Percentiles rank a stretch among this genome's conserved stretches.
Conservation (phyloP, 2,888 invertebrate genomes). For the Argynnis bischoffii region DNA sequence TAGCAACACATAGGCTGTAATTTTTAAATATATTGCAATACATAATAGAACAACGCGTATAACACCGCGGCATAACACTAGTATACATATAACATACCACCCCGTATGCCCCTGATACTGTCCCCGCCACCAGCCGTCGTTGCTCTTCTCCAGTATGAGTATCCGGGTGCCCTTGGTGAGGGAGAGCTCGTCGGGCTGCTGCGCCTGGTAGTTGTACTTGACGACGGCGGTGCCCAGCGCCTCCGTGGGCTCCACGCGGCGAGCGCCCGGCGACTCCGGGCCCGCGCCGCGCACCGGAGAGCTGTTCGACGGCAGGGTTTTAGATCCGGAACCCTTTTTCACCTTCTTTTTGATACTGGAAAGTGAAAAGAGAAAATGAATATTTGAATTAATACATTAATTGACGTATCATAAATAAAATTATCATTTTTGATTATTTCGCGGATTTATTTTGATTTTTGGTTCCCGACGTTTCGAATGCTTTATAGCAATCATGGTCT, state of each 20-base stretch:
- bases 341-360: constrained; percentile 93
- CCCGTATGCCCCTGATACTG: constrained; percentile 84
- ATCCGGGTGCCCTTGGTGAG: constrained; percentile 97
- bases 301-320: constrained; percentile 92
- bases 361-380: neutral
- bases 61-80: no score
- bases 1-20: constrained; percentile 53
- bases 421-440: no score
- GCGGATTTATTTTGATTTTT: no score
- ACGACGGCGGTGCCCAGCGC: constrained; percentile 95
- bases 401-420: no score
- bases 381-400: no score
- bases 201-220: constrained; percentile 96
- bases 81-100: constrained; percentile 57
- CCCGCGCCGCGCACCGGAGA: constrained; percentile 89
- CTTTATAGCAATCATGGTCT: no score
- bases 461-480: no score
- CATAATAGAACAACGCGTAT: constrained; percentile 12
- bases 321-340: constrained; percentile 91
- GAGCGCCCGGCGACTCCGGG: constrained; percentile 61
- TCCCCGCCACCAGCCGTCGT: constrained; percentile 99
- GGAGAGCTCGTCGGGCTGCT: constrained; percentile 97
- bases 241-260: constrained; percentile 89
- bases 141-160: constrained; percentile 97
- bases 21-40: neutral